Evolutionary conservation across 2,888 invertebrate genomes (phyloP), one percentile per base, ranked within the genome.

Genomic region (Parascotia fuliginaria): DNA sequence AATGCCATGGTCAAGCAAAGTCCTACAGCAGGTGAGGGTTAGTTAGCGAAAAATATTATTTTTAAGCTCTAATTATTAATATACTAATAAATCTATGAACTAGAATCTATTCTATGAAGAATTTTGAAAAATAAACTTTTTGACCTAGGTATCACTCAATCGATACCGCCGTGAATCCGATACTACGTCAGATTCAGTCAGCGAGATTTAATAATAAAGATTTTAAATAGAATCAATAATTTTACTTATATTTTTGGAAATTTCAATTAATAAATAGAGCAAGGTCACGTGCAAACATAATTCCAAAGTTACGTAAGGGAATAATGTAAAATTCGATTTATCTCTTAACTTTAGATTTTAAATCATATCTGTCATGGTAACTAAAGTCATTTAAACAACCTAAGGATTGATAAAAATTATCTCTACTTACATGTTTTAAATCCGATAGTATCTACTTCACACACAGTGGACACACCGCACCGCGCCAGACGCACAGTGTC

Each of bases 251-350:
- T 44, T 42, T 39, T 44, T n/a, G n/a, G n/a, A 16, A 56, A 42
- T 45, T 55, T 43, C 44, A 43, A 65, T 63, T 56, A 73, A 53
- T 53, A 77, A 62, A 79, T 84, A 66, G 86, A 70, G 66, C 89
- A 92, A 90, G 90, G 91, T 90, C 91, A 90, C 89, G 88, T 89
- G 89, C 84, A 82, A 85, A 80, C 81, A 81, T 85, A 84, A 88
- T 84, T 85, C 84, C 86, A 83, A 37, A 53, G 83, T 91, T 91
- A 92, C 91, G 90, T 92, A 92, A 91, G 90, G 80, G 60, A 78
- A 79, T 58, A 56, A n/a, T 49, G 45, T 52, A 55, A 49, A 45
- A 27, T 7, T 51, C 42, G 42, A 44, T 38, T 60, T 29, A 43
- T 28, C 36, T 22, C 11, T 7, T 6, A 27, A 24, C 12, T 32